These are phyloP conservation scores for Myotis planiceps DNA, from an alignment of 2,797 vertebrate species.

Conservation along the genomic window DNA sequence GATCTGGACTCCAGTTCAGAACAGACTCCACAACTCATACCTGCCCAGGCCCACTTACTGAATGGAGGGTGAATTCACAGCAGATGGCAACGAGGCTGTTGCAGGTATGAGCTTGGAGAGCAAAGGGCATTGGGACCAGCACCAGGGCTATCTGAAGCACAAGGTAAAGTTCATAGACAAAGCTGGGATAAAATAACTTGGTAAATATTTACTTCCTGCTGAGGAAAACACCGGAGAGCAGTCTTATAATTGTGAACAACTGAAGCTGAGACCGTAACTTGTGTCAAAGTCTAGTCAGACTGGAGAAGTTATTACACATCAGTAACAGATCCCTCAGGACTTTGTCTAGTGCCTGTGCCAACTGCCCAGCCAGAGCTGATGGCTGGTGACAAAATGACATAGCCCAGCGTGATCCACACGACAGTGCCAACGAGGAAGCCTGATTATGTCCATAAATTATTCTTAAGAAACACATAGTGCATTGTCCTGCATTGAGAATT, in stretches of 20 bases:
- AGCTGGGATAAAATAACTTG: neutral
- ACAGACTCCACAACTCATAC: rapidly evolving
- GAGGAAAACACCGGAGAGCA: rapidly evolving
- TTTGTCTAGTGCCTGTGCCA: neutral
- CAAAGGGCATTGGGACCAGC: neutral
- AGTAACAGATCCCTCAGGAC: neutral
- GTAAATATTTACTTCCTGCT: no score
- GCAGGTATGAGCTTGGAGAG: neutral
- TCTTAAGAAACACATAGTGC: neutral
- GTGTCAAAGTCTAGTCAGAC: neutral
- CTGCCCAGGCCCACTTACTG: rapidly evolving
- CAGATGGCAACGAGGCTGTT: rapidly evolving
- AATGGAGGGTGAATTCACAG: neutral
- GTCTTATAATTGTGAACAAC: neutral
- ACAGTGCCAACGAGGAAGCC: neutral
- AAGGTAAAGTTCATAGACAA: neutral
- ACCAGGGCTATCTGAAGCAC: neutral
- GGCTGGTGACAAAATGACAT: neutral
- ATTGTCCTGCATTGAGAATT: neutral
- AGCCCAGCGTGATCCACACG: neutral
- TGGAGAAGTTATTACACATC: neutral
- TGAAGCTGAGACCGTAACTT: neutral
- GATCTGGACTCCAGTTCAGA: neutral
- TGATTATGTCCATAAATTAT: neutral
- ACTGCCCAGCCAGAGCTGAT: no score